A percentile compares a stretch with the other conserved stretches of the same genome.
Evolutionary conservation across 1,140 invertebrate species (phyloP).

Genomic region (Drosophila lini): DNA sequence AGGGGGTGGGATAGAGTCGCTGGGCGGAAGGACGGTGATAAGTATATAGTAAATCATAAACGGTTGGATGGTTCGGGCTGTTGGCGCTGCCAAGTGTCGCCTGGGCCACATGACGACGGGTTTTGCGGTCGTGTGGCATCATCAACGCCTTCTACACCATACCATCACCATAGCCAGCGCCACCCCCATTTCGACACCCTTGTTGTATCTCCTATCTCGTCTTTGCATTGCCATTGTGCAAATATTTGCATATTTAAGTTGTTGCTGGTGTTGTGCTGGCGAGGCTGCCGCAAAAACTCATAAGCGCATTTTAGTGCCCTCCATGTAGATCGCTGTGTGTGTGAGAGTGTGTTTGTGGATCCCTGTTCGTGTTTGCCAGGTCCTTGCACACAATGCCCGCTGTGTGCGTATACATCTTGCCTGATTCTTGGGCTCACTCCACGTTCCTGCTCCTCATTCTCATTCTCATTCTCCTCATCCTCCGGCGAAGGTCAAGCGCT

Average conservation of each 20-base stretch:
- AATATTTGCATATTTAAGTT: slow-evolving; percentile 83
- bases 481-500: slow-evolving; percentile 53
- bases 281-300: slow-evolving; percentile 73
- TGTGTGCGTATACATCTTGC: slow-evolving; percentile 35
- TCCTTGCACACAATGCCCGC: slow-evolving; percentile 44
- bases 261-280: slow-evolving; percentile 54
- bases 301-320: slow-evolving; percentile 77
- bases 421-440: slow-evolving; percentile 42
- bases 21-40: slow-evolving; percentile 38
- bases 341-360: slow-evolving; percentile 15
- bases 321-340: slow-evolving; percentile 23
- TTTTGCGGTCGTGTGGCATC: slow-evolving; percentile 53
- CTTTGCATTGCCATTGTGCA: slow-evolving; percentile 69
- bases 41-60: slow-evolving; percentile 54
- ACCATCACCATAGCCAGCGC: not conserved
- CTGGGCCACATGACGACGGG: slow-evolving; percentile 28
- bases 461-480: not conserved
- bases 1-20: slow-evolving; percentile 11
- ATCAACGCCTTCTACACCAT: slow-evolving; percentile 49
- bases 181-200: not conserved
- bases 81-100: slow-evolving; percentile 43
- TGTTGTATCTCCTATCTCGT: slow-evolving; percentile 24
- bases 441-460: slow-evolving; percentile 1
- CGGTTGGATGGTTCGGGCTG: slow-evolving; percentile 41
- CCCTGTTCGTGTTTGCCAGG: slow-evolving; percentile 34